Base-by-base conservation (phyloP, 2,797 vertebrate species). In the Dermochelys coriacea region DNA sequence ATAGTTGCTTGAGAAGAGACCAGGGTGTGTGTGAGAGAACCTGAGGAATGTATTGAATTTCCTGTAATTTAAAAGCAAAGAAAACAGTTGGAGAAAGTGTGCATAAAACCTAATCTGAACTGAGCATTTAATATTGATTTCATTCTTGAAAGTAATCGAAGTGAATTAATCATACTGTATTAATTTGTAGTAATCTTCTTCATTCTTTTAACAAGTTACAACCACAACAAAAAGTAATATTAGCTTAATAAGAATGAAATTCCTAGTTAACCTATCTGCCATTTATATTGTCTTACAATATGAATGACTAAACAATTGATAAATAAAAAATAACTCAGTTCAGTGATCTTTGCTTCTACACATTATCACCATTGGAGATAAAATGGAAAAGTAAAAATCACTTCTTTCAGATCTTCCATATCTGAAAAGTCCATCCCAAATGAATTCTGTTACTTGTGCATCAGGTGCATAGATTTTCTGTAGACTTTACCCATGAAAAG, bases 191-290 rank as follows among this genome's bases (percentile, higher is more conserved):
- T 8, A 91, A 86, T 85, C 9, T 82, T 94, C 93, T 89, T 49
- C 8, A 45, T 7, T 87, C 94, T 91, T 89, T 80, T 84, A 84
- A 80, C 34, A 90, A 87, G 34, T 90, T 93, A 14, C 54, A 93
- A 15, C 5, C 16, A 14, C 23, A 92, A n/a, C 29, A 88, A 27
- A 45, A 71, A 86, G 2, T 21, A 92, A 23, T 86, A 80, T 31
- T 47, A 90, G 5, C 31, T 79, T 91, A 86, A 92, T 4, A 79
- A 92, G 83, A 68, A 78, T 18, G 77, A 51, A 84, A 41, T 75
- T 68, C 34, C 6, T 8, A 59, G 68, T 75, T 84, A 84, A 75
- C 54, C 1, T 23, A 12, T 59, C 2, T 57, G 19, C 51, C 1
- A 1, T 81, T 85, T 74, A 47, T 51, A 52, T 4, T 80, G 1